Percentiles rank a stretch among this genome's conserved stretches.
These are phyloP conservation scores for Pagetopsis macropterus DNA, from an alignment of 2,797 vertebrate genomes.

Conservation along the genomic window DNA sequence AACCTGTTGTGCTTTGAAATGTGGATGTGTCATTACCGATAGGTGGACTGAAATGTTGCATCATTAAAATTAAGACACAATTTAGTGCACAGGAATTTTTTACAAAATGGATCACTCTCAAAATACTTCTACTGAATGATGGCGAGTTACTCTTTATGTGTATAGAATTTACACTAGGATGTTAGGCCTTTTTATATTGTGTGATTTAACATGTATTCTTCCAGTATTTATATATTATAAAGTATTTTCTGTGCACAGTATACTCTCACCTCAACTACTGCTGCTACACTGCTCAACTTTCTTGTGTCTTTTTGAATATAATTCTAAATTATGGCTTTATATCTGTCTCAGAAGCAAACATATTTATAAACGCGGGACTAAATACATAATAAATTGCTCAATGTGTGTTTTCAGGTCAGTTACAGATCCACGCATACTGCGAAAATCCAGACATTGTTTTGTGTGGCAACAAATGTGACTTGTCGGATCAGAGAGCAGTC, in stretches of 20 bases:
- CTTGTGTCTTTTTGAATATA: background rate
- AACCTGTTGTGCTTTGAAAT: no score
- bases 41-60: no score
- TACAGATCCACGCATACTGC: slow-evolving; percentile 96
- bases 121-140: background rate
- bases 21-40: no score
- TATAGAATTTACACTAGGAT: background rate
- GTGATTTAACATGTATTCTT: background rate
- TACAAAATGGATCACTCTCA: background rate
- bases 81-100: slow-evolving; percentile 5
- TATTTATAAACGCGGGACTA: background rate
- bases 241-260: background rate
- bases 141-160: background rate
- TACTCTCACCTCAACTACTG: background rate
- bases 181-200: background rate
- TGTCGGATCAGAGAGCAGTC: slow-evolving; percentile 91
- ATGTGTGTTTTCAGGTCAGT: slow-evolving; percentile 86
- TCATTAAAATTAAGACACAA: background rate
- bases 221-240: background rate
- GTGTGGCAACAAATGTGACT: slow-evolving; percentile 96
- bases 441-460: slow-evolving; percentile 96
- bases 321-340: background rate
- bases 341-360: background rate
- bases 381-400: background rate
- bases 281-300: background rate